Percentiles rank a stretch among this genome's conserved stretches.
Conservation (phyloP, 1,140 invertebrate genomes). For the Dinoponera quadriceps region DNA sequence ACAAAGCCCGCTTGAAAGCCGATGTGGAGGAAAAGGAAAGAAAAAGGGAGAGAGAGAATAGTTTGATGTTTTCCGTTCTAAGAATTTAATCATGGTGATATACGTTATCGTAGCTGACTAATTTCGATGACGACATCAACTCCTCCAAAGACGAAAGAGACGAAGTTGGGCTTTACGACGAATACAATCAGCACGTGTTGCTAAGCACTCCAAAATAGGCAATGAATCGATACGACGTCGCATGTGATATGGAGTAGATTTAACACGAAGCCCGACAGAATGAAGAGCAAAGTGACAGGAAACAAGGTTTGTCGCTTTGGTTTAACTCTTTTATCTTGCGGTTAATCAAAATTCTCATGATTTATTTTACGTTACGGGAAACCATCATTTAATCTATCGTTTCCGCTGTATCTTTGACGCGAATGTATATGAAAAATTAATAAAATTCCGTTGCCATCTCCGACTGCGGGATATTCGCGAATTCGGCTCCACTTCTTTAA, state of each 20-base stretch:
- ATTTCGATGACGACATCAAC: not conserved
- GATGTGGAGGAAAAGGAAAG: not conserved
- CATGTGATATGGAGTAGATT: not conserved
- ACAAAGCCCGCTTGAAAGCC: not conserved
- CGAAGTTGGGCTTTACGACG: not conserved
- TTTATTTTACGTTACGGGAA: not conserved
- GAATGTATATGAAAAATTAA: not conserved
- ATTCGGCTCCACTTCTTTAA: not conserved
- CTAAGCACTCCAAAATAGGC: conserved; percentile 23
- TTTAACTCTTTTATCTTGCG: not conserved
- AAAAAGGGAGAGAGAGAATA: no score
- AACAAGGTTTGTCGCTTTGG: not conserved
- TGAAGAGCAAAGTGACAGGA: no score
- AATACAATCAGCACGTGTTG: conserved; percentile 2
- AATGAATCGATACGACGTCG: conserved; percentile 27
- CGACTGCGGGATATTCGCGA: not conserved
- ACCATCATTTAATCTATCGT: not conserved
- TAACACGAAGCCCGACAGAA: not conserved
- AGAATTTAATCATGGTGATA: not conserved
- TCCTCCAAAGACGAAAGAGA: not conserved
- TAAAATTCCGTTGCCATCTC: not conserved
- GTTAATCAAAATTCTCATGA: not conserved
- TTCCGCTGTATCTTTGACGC: conserved; percentile 1
- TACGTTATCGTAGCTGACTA: not conserved
- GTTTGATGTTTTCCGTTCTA: not conserved